These are phyloP conservation scores for Eupithecia dodoneata DNA, from an alignment of 2,888 invertebrate species.

Conservation along the genomic window DNA sequence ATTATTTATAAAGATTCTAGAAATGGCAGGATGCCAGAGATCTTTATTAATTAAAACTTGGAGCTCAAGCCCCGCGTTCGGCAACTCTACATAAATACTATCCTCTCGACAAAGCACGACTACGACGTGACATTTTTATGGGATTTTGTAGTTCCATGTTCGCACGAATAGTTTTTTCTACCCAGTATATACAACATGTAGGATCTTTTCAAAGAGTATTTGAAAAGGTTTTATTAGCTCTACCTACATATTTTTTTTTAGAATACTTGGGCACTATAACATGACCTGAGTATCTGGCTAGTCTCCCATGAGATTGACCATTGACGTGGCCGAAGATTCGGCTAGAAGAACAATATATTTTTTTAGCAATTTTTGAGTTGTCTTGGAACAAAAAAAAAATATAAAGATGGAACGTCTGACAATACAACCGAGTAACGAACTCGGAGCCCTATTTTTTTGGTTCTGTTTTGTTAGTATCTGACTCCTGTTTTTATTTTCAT, in stretches of 20 bases:
- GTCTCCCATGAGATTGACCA: too few species aligned
- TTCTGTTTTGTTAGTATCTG: neutral
- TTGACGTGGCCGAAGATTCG: too few species aligned
- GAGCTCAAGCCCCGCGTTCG: too few species aligned
- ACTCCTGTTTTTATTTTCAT: conserved; percentile 9
- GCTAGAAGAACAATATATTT: too few species aligned
- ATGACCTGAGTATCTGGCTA: too few species aligned
- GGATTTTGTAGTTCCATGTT: neutral
- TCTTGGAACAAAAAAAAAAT: neutral
- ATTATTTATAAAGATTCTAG: too few species aligned
- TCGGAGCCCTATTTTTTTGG: neutral
- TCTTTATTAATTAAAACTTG: too few species aligned
- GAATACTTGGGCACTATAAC: too few species aligned
- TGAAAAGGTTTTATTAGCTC: too few species aligned
- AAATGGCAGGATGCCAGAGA: too few species aligned
- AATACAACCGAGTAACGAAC: neutral
- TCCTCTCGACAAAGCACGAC: neutral
- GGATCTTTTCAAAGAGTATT: neutral
- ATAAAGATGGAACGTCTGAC: neutral
- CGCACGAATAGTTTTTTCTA: neutral
- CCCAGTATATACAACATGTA: neutral
- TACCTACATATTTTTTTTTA: too few species aligned
- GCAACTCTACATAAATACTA: neutral
- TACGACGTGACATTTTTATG: neutral
- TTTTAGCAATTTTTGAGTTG: neutral